These are phyloP conservation scores for Trachythela sp. DNA, from an alignment of 64 coral and sea anemone species.

Conservation along the genomic window DNA sequence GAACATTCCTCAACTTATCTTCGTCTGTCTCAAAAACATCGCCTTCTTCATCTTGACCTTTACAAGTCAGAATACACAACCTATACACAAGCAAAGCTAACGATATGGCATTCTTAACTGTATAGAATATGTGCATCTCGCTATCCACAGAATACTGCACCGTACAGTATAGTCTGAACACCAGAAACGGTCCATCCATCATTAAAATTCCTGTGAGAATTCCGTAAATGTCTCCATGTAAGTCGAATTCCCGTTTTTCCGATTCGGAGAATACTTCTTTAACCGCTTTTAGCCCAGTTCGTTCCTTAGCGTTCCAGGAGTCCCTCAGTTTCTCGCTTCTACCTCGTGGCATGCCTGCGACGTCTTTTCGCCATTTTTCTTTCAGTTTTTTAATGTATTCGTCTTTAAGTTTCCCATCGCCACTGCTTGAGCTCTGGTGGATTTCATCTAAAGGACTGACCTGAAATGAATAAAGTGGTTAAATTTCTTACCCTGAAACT, in stretches of 20 bases:
- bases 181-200: constrained; percentile 94
- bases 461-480: not conserved
- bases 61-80: constrained; percentile 90
- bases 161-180: constrained; percentile 68
- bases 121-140: constrained; percentile 99
- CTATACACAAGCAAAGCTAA: constrained; percentile 81
- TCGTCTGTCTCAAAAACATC: constrained; percentile 51
- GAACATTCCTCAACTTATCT: constrained; percentile 76
- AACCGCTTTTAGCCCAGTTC: not conserved
- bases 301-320: not conserved
- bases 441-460: not conserved
- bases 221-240: constrained; percentile 95
- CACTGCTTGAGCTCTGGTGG: not conserved
- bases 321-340: not conserved
- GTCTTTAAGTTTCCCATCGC: not conserved
- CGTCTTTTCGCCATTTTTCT: not conserved
- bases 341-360: not conserved
- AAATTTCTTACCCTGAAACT: no score
- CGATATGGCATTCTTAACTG: constrained; percentile 95
- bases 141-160: constrained; percentile 77
- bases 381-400: not conserved
- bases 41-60: constrained; percentile 78
- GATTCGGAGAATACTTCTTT: not conserved
- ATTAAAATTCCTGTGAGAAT: constrained; percentile 94
- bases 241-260: constrained; percentile 54